A percentile compares a stretch with the other conserved stretches of the same genome.
These are phyloP conservation scores for Oreonectes daqikongensis DNA, from an alignment of 2,797 vertebrate genomes.

Conservation along the genomic window DNA sequence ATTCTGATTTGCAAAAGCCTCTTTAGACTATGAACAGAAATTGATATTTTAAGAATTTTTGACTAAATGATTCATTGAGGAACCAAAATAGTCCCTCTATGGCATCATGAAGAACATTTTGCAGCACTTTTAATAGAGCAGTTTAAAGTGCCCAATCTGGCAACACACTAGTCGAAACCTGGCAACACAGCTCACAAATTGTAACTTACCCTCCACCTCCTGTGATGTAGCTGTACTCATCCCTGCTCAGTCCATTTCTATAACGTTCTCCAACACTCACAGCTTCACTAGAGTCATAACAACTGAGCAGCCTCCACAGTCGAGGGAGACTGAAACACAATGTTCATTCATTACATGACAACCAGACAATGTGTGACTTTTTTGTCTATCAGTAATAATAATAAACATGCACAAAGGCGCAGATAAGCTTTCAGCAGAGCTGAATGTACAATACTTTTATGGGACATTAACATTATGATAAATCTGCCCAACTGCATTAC, in stretches of 20 bases:
- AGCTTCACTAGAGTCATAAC: slow-evolving; percentile 82
- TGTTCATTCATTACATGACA: neutral
- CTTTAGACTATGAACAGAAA: too few species aligned
- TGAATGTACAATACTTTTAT: neutral
- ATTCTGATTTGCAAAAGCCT: too few species aligned
- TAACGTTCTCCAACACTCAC: slow-evolving; percentile 90
- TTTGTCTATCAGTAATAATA: neutral
- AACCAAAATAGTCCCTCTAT: too few species aligned
- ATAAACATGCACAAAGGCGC: neutral
- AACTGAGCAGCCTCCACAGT: slow-evolving; percentile 82
- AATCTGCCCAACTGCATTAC: neutral
- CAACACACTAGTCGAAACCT: neutral
- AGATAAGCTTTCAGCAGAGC: neutral
- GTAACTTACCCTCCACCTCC: slow-evolving; percentile 90
- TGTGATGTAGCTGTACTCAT: slow-evolving; percentile 91
- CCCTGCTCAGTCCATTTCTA: slow-evolving; percentile 83
- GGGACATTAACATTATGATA: neutral
- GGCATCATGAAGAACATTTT: too few species aligned
- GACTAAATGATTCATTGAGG: too few species aligned
- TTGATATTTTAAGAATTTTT: too few species aligned
- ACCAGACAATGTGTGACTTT: neutral
- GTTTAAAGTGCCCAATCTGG: too few species aligned
- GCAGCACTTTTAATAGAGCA: too few species aligned
- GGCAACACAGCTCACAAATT: neutral
- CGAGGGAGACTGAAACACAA: slow-evolving; percentile 78